phyloP scores from a whole-genome alignment of 2,888 invertebrate species.

The Rhimphoctona megacephalus region DNA sequence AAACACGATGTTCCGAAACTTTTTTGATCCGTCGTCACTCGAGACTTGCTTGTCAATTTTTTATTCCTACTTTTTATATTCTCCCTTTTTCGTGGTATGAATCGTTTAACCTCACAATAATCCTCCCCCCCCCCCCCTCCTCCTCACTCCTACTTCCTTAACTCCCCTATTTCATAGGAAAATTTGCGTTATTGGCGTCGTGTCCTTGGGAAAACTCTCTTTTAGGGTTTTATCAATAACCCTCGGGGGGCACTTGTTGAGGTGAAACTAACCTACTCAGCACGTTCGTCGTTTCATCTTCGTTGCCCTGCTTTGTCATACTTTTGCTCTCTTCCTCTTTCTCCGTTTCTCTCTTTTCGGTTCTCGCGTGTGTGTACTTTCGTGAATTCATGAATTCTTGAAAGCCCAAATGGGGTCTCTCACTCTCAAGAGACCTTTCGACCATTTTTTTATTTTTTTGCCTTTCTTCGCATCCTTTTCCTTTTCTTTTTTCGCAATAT shows the following conservation, averaged over 20 bases:
- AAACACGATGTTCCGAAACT: slow-evolving; percentile 5
- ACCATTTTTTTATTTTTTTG: not conserved
- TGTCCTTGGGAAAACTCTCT: slow-evolving; percentile 27
- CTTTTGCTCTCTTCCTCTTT: slow-evolving; percentile 5
- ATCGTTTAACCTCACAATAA: slow-evolving; percentile 48
- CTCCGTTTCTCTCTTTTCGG: not conserved
- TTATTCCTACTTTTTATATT: not conserved
- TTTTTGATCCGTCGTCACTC: not conserved
- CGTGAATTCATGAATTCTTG: slow-evolving; percentile 64
- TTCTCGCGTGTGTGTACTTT: not conserved
- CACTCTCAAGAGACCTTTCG: slow-evolving; percentile 26
- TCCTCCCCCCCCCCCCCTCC: not conserved
- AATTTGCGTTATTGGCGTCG: slow-evolving; percentile 58
- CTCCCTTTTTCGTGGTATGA: slow-evolving; percentile 29
- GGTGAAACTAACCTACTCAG: slow-evolving; percentile 32
- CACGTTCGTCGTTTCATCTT: slow-evolving; percentile 42
- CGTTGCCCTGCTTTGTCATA: slow-evolving; percentile 27
- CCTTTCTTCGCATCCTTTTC: not conserved
- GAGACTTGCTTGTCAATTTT: not conserved
- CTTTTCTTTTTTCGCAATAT: slow-evolving; percentile 6
- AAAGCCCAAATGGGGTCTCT: slow-evolving; percentile 39
- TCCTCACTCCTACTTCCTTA: not conserved
- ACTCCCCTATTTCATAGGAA: slow-evolving; percentile 41
- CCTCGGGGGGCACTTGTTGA: slow-evolving; percentile 25
- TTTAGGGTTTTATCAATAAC: slow-evolving; percentile 19